Percentiles rank a stretch among this genome's conserved stretches.
These are phyloP conservation scores for Perizoma flavofasciatum DNA, from an alignment of 2,888 invertebrate genomes.

Conservation along the genomic window DNA sequence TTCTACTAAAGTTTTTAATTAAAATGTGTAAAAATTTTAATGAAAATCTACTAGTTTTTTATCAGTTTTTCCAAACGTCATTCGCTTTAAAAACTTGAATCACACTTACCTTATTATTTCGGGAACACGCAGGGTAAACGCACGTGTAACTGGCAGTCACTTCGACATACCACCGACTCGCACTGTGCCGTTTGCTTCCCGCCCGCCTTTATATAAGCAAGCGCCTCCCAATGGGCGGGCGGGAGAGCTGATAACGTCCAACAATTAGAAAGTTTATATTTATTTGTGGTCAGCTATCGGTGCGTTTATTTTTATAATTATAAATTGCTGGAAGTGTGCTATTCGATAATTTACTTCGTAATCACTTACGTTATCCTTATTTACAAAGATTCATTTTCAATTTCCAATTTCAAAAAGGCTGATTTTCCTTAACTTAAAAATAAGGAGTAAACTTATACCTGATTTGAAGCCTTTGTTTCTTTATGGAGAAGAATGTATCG, in stretches of 20 bases:
- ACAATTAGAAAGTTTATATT: constrained; percentile 24
- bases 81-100: background rate
- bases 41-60: background rate
- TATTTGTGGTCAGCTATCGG: constrained; percentile 9
- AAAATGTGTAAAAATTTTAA: background rate
- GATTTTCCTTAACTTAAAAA: no score
- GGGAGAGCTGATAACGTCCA: constrained; percentile 34
- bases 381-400: no score
- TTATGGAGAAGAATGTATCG: no score
- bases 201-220: constrained; percentile 41
- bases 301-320: background rate
- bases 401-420: no score
- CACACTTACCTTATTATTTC: constrained; percentile 31
- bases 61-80: background rate
- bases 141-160: constrained; percentile 26
- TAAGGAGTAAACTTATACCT: no score
- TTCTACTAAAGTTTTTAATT: no score
- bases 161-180: constrained; percentile 27
- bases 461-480: no score
- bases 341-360: no score
- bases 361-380: no score
- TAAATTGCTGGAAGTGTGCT: no score
- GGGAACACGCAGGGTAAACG: constrained; percentile 11
- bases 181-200: constrained; percentile 35
- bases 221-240: constrained; percentile 39